Conservation (phyloP, 2,113 vertebrate species). For the Oncorhynchus keta region DNA sequence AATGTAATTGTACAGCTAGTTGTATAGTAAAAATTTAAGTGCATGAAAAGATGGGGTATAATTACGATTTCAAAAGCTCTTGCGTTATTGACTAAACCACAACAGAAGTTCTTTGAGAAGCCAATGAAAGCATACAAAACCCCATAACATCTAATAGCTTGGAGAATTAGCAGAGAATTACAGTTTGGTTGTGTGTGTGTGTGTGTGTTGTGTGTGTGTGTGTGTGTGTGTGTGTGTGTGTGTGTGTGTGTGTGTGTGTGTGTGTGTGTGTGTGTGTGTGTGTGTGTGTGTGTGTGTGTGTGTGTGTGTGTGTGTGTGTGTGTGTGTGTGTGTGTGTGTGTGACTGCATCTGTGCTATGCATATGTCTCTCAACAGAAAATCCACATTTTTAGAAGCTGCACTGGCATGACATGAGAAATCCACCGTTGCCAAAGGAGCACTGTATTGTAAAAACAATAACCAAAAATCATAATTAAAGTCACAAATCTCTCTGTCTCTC, state of each 20-base stretch:
- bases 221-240: too few species aligned
- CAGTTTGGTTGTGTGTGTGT: background rate
- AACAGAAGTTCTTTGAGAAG: conserved; percentile 29
- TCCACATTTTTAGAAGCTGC: conserved; percentile 28
- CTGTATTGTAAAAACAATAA: conserved; percentile 57
- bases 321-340: too few species aligned
- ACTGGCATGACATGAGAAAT: conserved; percentile 48
- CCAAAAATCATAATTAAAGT: conserved; percentile 67
- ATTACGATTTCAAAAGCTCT: conserved; percentile 55
- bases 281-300: too few species aligned
- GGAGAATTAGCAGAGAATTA: conserved; percentile 11
- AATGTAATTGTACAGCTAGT: conserved; percentile 23
- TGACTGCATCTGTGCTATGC: background rate
- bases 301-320: too few species aligned
- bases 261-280: background rate
- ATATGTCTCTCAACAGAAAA: background rate
- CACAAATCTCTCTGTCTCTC: conserved; percentile 56
- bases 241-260: too few species aligned
- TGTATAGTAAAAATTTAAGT: conserved; percentile 8
- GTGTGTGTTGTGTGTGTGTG: too few species aligned
- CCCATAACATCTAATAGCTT: conserved; percentile 22
- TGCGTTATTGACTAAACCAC: conserved; percentile 15
- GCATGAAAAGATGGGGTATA: background rate
- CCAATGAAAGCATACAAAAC: conserved; percentile 28
- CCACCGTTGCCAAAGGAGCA: conserved; percentile 53